Evolutionary conservation across 1,140 invertebrate genomes (phyloP).

Genomic region (Ylistrum balloti): DNA sequence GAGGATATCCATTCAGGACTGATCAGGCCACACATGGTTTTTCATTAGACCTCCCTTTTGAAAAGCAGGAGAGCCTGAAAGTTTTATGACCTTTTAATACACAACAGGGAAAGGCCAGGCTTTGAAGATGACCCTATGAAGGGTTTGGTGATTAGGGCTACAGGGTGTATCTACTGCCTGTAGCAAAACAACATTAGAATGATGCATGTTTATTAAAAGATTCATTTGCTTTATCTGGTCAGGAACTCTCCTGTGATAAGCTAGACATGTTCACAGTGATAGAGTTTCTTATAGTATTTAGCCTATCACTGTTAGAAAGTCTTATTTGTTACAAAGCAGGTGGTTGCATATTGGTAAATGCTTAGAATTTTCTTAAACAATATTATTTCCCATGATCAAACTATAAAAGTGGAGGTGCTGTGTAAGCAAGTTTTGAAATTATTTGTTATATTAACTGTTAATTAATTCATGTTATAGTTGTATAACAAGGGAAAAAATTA

Average conservation of each 20-base stretch:
- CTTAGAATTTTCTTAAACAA: too few species aligned
- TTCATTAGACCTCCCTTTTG: constrained; percentile 8
- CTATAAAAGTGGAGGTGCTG: too few species aligned
- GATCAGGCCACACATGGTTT: constrained; percentile 5
- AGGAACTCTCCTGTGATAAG: constrained; percentile 3
- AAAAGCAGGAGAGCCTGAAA: not conserved
- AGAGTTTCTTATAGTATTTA: not conserved
- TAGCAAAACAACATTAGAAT: not conserved
- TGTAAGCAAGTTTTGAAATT: too few species aligned
- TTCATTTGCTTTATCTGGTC: constrained; percentile 17
- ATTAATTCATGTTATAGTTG: too few species aligned
- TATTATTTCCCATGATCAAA: too few species aligned
- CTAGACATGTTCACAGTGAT: not conserved
- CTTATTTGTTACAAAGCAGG: not conserved
- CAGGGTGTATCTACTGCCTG: not conserved
- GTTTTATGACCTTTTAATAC: constrained; percentile 35
- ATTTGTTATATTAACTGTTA: too few species aligned
- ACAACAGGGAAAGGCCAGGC: not conserved
- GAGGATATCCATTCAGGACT: not conserved
- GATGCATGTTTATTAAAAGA: not conserved
- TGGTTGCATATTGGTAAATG: not conserved
- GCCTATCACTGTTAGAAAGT: not conserved
- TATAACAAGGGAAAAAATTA: too few species aligned
- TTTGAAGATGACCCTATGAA: constrained; percentile 20
- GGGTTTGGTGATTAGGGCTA: not conserved